Base-by-base conservation (phyloP, 2,888 invertebrate species). In the Heliconius charithonia region DNA sequence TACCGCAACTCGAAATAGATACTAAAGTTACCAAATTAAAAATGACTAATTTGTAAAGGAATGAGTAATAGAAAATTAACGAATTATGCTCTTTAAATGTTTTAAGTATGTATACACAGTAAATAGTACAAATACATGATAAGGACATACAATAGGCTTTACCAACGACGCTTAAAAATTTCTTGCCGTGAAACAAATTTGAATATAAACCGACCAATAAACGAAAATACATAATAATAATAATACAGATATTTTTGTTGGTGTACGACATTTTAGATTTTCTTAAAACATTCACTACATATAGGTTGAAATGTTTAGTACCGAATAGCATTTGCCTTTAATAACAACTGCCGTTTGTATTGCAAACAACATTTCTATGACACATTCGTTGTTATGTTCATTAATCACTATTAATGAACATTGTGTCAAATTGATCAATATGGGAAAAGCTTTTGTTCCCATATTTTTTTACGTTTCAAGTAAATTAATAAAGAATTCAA, bases 171-270 rank as follows among this genome's bases (percentile, higher is more conserved):
- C 6, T 51, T 16, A 65, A 10, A 25, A 32, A 27, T 9, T 16
- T 29, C 6, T 13, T 29, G 2, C n/a, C 22, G 7, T 12, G 25
- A n/a, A 77, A 41, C 9, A 72, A 4, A 6, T 77, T 25, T 0
- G 72, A 77, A 72, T 66, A 77, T n/a, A 72, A 45, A 4, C 77
- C 77, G 6, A 72, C 9, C 56, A 72, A 13, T 56, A 77, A 72
- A 10, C 72, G 56, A 37, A 32, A 9, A 25, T 19, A 77, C 72
- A 77, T 37, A 66, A 77, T 70, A 25, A 51, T 41, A 70, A 27
- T 37, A 25, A n/a, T 37, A 22, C 6, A 41, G 25, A 32, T 19
- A 45, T 69, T 69, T 45, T 19, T 69, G 6, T 69, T 69, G 12
- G n/a, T 9, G 9, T 16, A 25, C 2, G 32, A 4, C 72, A 72